phyloP scores from a whole-genome alignment of 2,797 vertebrate genomes.

The Oryzias sinensis region DNA sequence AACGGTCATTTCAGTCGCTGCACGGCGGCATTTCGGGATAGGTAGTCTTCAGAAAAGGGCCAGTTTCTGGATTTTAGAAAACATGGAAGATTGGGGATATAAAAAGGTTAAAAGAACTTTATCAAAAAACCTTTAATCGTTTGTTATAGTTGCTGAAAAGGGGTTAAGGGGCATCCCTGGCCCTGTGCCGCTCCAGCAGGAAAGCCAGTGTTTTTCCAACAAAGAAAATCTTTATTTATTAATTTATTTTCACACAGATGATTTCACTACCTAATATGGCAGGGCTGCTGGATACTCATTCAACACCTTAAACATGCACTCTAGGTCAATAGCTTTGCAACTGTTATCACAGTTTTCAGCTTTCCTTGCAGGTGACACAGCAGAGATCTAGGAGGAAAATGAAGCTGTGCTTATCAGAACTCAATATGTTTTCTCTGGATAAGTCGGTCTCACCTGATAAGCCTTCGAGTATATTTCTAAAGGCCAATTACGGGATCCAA shows the following conservation, averaged over 20 bases:
- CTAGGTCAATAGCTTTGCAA: constrained; percentile 13
- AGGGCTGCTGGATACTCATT: constrained; percentile 29
- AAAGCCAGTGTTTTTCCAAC: constrained; percentile 14
- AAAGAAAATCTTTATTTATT: constrained; percentile 19
- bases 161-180: constrained; percentile 16
- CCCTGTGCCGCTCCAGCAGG: constrained; percentile 9
- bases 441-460: constrained; percentile 7
- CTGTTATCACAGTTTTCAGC: constrained; percentile 16
- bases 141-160: constrained; percentile 18
- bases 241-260: constrained; percentile 35
- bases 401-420: constrained; percentile 27
- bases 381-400: constrained; percentile 18
- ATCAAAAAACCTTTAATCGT: constrained; percentile 1
- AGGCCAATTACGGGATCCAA: neutral
- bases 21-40: too few relatives aligned
- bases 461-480: constrained; percentile 18
- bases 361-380: constrained; percentile 13
- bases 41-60: too few relatives aligned
- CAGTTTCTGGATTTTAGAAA: too few relatives aligned
- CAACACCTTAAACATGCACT: constrained; percentile 20
- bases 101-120: constrained; percentile 1
- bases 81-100: neutral
- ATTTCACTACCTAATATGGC: constrained; percentile 38
- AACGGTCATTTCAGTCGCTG: too few relatives aligned
- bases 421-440: constrained; percentile 26